Conservation (phyloP, 1,140 invertebrate genomes). For the Lordiphosa stackelbergi region DNA sequence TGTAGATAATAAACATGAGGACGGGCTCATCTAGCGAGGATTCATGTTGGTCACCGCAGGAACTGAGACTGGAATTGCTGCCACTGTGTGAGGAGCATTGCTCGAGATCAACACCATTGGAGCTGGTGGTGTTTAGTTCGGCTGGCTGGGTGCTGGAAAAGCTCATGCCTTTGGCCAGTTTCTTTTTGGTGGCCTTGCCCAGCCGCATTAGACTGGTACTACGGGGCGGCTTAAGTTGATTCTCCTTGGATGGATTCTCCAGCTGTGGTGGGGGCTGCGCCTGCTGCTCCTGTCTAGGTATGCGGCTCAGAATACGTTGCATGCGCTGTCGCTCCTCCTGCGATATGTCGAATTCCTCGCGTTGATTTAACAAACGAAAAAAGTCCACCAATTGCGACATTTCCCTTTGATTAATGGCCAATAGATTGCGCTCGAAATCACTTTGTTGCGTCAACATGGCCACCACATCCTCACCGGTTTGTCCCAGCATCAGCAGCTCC, state of each 20-base stretch:
- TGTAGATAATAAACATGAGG: constrained; percentile 69
- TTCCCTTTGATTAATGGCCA: constrained; percentile 84
- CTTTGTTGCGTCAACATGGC: constrained; percentile 79
- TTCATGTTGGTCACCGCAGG: constrained; percentile 29
- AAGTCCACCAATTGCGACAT: constrained; percentile 82
- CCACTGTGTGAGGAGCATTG: constrained; percentile 56
- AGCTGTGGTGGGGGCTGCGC: constrained; percentile 5
- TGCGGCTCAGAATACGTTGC: constrained; percentile 57
- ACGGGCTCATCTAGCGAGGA: constrained; percentile 43
- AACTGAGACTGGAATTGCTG: constrained; percentile 61
- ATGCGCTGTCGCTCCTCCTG: constrained; percentile 63
- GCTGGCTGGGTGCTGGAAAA: constrained; percentile 39
- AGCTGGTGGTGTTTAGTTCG: too few relatives aligned
- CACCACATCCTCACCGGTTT: constrained; percentile 80
- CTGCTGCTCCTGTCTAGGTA: constrained; percentile 36
- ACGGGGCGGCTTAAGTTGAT: constrained; percentile 19
- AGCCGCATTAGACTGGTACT: constrained; percentile 61
- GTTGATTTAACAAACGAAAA: constrained; percentile 57
- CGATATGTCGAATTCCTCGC: constrained; percentile 59
- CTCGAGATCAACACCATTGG: constrained; percentile 27
- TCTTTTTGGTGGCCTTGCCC: constrained; percentile 71
- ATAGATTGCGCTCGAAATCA: constrained; percentile 81
- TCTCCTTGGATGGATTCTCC: constrained; percentile 16
- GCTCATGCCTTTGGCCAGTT: constrained; percentile 71
- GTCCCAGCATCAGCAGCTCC: constrained; percentile 82